Conservation (phyloP, 2,113 vertebrate genomes). For the Pachycephala philippinensis region DNA sequence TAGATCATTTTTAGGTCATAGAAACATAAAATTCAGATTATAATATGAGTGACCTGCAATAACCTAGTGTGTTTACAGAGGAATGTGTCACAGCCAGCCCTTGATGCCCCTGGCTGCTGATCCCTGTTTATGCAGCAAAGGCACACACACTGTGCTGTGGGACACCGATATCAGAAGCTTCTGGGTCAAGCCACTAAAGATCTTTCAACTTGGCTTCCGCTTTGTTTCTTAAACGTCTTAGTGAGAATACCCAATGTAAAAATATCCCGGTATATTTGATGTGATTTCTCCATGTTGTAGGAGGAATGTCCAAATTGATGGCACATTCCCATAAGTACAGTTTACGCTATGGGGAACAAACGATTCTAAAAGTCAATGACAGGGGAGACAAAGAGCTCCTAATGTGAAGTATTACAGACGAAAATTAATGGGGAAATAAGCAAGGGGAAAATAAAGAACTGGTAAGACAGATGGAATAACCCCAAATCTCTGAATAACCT, state of each 20-base stretch:
- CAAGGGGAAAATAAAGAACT: not conserved
- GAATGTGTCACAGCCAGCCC: not conserved
- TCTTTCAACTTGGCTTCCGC: not conserved
- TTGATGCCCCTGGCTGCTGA: not conserved
- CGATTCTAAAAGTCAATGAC: not conserved
- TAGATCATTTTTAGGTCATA: not conserved
- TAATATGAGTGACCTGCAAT: not conserved
- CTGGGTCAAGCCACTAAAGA: not conserved
- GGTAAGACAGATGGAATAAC: not conserved
- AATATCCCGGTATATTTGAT: not conserved
- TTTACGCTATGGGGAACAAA: not conserved
- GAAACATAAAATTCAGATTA: not conserved
- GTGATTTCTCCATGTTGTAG: not conserved
- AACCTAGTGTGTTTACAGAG: not conserved
- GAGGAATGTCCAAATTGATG: not conserved
- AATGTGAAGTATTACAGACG: not conserved
- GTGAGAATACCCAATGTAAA: not conserved
- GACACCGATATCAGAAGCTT: not conserved
- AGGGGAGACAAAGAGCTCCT: not conserved
- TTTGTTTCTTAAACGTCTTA: not conserved
- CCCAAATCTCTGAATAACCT: not conserved
- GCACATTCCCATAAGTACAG: not conserved
- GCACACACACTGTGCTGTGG: not conserved
- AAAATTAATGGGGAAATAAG: not conserved
- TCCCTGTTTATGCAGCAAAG: not conserved